Percentiles rank a stretch among this genome's conserved stretches.
Conservation (phyloP, 2,113 vertebrate genomes). For the Micronisus gabar region DNA sequence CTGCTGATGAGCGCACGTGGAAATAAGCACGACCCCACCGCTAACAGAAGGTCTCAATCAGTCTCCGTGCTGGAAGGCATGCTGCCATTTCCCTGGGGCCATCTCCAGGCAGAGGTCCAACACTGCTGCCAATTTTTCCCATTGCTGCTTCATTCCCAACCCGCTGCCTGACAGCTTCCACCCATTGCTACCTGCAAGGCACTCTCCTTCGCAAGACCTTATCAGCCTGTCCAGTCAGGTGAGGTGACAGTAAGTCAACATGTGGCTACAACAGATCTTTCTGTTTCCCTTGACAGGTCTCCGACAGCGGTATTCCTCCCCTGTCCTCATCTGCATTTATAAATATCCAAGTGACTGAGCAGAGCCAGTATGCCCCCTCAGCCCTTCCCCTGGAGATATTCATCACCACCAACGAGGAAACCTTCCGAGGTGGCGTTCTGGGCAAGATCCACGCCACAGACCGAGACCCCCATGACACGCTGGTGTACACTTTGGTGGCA, state of each 20-base stretch:
- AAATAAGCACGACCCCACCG: accelerated
- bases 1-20: not conserved
- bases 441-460: constrained; percentile 92
- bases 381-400: constrained; percentile 90
- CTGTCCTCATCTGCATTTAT: constrained; percentile 88
- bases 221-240: not conserved
- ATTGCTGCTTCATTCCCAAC: not conserved
- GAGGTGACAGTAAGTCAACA: not conserved
- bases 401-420: constrained; percentile 77
- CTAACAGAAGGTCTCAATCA: not conserved
- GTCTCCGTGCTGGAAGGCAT: not conserved
- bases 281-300: constrained; percentile 75
- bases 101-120: not conserved
- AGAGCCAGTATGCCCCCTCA: constrained; percentile 85
- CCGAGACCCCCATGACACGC: constrained; percentile 85
- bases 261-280: not conserved
- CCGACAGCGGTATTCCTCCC: constrained; percentile 87
- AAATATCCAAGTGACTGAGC: constrained; percentile 85
- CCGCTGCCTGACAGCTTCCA: not conserved
- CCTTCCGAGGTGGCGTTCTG: constrained; percentile 82
- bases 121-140: not conserved
- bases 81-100: not conserved
- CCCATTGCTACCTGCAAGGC: not conserved
- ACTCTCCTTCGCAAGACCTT: not conserved
- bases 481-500: constrained; percentile 79